These are phyloP conservation scores for Calcarius lapponicus DNA, from an alignment of 2,797 vertebrate species.

Conservation along the genomic window DNA sequence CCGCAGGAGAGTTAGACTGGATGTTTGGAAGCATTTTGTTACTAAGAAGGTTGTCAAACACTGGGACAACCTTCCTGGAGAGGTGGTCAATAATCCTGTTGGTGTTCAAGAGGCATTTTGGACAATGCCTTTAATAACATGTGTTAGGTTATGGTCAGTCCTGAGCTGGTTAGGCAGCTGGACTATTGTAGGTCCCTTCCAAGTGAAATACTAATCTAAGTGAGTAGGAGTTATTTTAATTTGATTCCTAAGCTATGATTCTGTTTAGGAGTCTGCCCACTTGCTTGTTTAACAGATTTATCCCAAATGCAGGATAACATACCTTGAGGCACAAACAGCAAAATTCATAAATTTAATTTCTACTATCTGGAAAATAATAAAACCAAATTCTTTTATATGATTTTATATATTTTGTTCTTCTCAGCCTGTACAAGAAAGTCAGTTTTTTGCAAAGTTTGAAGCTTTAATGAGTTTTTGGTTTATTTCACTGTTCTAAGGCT, in stretches of 20 bases:
- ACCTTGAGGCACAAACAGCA: not conserved
- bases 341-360: not conserved
- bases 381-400: rapidly evolving
- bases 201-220: not conserved
- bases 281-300: not conserved
- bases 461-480: not conserved
- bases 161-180: not conserved
- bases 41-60: not conserved
- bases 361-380: not conserved
- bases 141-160: not conserved
- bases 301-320: not conserved
- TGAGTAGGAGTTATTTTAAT: not conserved
- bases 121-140: not conserved
- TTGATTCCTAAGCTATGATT: not conserved
- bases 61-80: not conserved
- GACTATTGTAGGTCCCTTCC: not conserved
- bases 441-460: not conserved
- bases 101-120: not conserved
- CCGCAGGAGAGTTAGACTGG: not conserved
- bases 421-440: not conserved
- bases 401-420: not conserved
- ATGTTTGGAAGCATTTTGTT: not conserved
- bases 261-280: not conserved
- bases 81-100: rapidly evolving
- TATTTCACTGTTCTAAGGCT: not conserved